phyloP scores from a whole-genome alignment of 2,888 invertebrate species.

The Drosophila kokeensis region DNA sequence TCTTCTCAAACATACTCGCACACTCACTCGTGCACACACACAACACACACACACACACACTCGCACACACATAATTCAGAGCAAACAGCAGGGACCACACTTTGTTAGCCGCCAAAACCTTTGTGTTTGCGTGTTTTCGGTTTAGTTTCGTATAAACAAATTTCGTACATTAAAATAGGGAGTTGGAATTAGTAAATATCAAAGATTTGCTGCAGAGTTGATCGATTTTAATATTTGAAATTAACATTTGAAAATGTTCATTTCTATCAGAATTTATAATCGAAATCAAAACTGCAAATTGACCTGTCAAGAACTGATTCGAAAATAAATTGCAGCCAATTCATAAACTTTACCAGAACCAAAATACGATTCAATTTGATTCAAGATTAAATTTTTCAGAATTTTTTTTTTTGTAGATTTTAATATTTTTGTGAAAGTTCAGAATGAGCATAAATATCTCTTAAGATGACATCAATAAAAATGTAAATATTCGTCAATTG shows the following conservation, averaged over 20 bases:
- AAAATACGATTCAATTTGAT: neutral
- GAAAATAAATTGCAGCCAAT: neutral
- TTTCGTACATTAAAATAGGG: neutral
- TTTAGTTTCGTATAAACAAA: constrained; percentile 19
- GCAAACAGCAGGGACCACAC: constrained; percentile 65
- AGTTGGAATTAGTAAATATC: neutral
- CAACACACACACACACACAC: neutral
- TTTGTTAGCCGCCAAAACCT: constrained; percentile 32
- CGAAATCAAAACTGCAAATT: neutral
- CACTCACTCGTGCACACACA: neutral
- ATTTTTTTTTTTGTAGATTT: neutral
- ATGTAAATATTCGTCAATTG: neutral
- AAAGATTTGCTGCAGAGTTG: neutral
- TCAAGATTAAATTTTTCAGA: neutral
- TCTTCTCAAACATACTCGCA: neutral
- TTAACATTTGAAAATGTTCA: neutral
- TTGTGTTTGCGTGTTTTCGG: constrained; percentile 14
- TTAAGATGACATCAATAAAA: neutral
- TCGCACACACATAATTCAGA: constrained; percentile 2
- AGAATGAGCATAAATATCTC: neutral
- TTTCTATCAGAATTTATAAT: neutral
- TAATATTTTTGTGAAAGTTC: neutral
- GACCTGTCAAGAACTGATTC: neutral
- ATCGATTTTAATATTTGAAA: neutral
- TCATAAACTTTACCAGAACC: neutral